Evolutionary conservation across 2,888 invertebrate genomes (phyloP).

Genomic region (Kuschelorhynchus macadamiae): DNA sequence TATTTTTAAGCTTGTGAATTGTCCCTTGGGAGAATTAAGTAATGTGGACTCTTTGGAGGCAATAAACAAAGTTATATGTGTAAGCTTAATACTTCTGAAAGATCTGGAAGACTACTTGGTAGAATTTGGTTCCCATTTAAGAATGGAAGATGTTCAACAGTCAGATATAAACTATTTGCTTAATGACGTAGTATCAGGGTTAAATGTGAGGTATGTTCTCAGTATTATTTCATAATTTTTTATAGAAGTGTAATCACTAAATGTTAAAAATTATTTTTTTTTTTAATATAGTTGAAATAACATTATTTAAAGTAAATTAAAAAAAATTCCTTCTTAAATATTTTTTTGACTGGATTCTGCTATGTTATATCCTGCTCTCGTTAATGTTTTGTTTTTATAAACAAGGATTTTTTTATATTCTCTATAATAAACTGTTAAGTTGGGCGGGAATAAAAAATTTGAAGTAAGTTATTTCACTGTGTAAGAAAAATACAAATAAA

Average conservation of each 20-base stretch:
- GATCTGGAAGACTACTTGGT: constrained; percentile 57
- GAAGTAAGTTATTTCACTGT: too few relatives aligned
- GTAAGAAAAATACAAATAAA: too few relatives aligned
- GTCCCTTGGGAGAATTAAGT: constrained; percentile 52
- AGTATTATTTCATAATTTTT: background rate
- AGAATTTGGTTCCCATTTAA: constrained; percentile 54
- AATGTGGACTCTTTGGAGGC: constrained; percentile 37
- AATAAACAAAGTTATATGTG: constrained; percentile 57
- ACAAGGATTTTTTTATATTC: too few relatives aligned
- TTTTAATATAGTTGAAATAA: too few relatives aligned
- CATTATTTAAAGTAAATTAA: too few relatives aligned
- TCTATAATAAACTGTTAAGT: too few relatives aligned
- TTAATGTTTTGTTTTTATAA: too few relatives aligned
- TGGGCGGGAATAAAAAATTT: too few relatives aligned
- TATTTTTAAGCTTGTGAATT: constrained; percentile 55
- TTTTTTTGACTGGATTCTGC: too few relatives aligned
- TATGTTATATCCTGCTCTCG: too few relatives aligned
- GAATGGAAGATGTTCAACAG: constrained; percentile 57
- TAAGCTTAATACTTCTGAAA: constrained; percentile 54
- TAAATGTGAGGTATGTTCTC: background rate
- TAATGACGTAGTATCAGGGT: constrained; percentile 2
- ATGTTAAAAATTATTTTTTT: constrained; percentile 20
- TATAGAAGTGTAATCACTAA: too few relatives aligned
- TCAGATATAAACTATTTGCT: constrained; percentile 56
- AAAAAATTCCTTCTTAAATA: too few relatives aligned